These are phyloP conservation scores for Arizona elegans DNA, from an alignment of 2,113 vertebrate genomes.

Conservation along the genomic window DNA sequence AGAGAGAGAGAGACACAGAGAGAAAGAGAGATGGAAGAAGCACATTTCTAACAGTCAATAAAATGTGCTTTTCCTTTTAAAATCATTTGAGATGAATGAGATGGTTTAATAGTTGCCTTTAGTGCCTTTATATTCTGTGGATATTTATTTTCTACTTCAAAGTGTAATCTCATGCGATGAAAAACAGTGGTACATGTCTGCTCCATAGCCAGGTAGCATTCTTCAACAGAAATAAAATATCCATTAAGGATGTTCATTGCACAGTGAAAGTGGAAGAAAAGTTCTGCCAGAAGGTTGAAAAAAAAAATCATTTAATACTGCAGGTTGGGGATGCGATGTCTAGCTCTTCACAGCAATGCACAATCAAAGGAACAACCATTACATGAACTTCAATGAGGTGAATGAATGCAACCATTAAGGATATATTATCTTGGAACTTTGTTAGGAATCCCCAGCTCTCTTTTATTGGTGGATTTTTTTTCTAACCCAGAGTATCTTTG, in stretches of 20 bases:
- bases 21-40: not conserved
- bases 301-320: not conserved
- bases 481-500: not conserved
- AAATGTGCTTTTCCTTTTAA: not conserved
- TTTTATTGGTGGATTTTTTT: not conserved
- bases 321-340: not conserved
- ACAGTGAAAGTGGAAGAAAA: not conserved
- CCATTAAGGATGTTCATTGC: not conserved
- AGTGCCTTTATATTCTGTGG: not conserved
- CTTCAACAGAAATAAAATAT: not conserved
- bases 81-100: not conserved
- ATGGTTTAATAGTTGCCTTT: not conserved
- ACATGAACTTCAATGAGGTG: not conserved
- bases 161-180: not conserved
- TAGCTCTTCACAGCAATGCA: not conserved
- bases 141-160: not conserved
- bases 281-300: not conserved
- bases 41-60: not conserved
- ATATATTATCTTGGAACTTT: not conserved
- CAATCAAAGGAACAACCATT: not conserved
- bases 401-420: not conserved
- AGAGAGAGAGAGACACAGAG: not conserved
- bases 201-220: not conserved
- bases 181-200: not conserved
- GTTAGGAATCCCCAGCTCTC: not conserved